Evolutionary conservation across 2,113 vertebrate species (phyloP).

Genomic region (Plecturocebus donacophilus): DNA sequence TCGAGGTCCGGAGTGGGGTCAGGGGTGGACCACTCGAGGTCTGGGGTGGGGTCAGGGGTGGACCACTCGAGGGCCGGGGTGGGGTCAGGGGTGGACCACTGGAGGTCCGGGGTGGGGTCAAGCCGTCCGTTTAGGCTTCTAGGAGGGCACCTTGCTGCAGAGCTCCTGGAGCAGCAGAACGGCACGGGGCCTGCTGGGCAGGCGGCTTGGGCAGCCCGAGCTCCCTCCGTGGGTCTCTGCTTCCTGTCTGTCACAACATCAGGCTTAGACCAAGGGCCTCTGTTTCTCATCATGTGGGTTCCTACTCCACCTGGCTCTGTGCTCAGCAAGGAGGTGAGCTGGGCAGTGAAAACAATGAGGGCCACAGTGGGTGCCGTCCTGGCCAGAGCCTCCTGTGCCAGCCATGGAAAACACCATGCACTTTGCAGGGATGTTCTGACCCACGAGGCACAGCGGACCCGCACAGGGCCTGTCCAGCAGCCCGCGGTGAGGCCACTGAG

Average conservation of each 20-base stretch:
- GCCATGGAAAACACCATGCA: neutral
- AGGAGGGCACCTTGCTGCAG: neutral
- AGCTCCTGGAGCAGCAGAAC: neutral
- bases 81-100: neutral
- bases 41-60: neutral
- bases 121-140: neutral
- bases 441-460: neutral
- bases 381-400: neutral
- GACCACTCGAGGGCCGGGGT: neutral
- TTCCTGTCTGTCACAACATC: neutral
- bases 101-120: neutral
- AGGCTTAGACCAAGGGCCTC: neutral
- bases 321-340: neutral
- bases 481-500: neutral
- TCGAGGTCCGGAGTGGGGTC: neutral
- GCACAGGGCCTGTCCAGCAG: neutral
- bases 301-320: neutral
- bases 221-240: neutral
- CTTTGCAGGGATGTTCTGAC: neutral
- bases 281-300: neutral
- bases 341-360: neutral
- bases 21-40: accelerated
- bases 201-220: neutral
- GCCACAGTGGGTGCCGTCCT: neutral
- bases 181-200: neutral